phyloP scores from a whole-genome alignment of 2,797 vertebrate genomes.

The Sparidentex hasta region DNA sequence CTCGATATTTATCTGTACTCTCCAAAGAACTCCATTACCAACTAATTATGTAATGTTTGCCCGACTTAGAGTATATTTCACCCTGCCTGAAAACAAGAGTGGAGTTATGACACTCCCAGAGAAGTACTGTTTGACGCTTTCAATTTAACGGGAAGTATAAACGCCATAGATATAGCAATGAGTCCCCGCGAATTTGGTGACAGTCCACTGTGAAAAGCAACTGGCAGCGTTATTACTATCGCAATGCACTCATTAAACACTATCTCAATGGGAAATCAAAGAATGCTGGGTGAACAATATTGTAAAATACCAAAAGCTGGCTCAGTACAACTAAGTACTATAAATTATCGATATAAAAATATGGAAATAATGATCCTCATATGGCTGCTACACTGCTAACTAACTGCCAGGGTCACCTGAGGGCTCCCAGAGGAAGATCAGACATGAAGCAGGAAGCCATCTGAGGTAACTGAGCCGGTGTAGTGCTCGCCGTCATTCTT shows the following conservation, averaged over 20 bases:
- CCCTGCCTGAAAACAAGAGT: background rate
- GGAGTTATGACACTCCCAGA: background rate
- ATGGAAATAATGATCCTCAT: conserved; percentile 16
- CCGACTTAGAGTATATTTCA: background rate
- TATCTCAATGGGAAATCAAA: conserved; percentile 3
- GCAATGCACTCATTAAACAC: background rate
- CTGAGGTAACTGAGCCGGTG: conserved; percentile 38
- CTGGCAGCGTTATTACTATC: background rate
- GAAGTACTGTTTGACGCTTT: too few relatives aligned
- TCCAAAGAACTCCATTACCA: background rate
- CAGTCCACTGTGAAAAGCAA: background rate
- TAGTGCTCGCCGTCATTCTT: conserved; percentile 30
- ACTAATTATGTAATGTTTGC: background rate
- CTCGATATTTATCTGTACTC: background rate
- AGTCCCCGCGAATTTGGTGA: background rate
- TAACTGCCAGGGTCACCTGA: conserved; percentile 18
- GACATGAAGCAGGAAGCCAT: conserved; percentile 28
- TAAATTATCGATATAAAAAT: conserved; percentile 8
- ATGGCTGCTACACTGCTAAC: conserved; percentile 8
- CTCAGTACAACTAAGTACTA: background rate
- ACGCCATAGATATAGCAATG: background rate
- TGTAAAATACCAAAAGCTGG: background rate
- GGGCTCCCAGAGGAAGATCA: conserved; percentile 38
- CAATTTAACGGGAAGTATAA: too few relatives aligned
- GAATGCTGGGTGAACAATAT: background rate